A percentile compares a stretch with the other conserved stretches of the same genome.
Conservation (phyloP, 2,797 vertebrate species). For the Rhinella marina region DNA sequence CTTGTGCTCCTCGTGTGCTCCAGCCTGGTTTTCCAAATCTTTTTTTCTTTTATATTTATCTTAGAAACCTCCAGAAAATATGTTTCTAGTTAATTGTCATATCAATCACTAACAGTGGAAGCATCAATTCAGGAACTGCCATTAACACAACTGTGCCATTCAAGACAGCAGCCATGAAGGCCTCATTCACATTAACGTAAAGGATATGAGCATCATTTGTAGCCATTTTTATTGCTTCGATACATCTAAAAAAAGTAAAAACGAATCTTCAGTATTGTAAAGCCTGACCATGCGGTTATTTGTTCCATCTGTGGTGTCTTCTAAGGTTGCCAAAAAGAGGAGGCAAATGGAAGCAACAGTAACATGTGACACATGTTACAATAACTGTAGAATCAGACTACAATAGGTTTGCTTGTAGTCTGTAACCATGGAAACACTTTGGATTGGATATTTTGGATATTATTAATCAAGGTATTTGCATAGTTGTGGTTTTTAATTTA, state of each 20-base stretch:
- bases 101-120: background rate
- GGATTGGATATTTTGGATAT: background rate
- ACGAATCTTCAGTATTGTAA: background rate
- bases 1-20: constrained; percentile 62
- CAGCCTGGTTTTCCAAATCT: constrained; percentile 61
- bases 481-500: background rate
- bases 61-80: constrained; percentile 8
- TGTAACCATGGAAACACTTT: background rate
- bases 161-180: background rate
- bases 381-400: no score
- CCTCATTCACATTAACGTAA: background rate
- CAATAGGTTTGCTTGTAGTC: no score
- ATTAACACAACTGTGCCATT: background rate
- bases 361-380: no score
- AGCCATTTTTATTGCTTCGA: no score
- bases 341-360: background rate
- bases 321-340: background rate
- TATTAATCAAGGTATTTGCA: no score
- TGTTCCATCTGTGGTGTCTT: no score
- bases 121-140: background rate
- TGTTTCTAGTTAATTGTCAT: constrained; percentile 1
- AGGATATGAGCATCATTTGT: background rate
- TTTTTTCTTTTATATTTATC: constrained; percentile 14
- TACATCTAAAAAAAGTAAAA: no score
- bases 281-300: no score